Base-by-base conservation (phyloP, 2,888 invertebrate species). In the Tribolium freemani region DNA sequence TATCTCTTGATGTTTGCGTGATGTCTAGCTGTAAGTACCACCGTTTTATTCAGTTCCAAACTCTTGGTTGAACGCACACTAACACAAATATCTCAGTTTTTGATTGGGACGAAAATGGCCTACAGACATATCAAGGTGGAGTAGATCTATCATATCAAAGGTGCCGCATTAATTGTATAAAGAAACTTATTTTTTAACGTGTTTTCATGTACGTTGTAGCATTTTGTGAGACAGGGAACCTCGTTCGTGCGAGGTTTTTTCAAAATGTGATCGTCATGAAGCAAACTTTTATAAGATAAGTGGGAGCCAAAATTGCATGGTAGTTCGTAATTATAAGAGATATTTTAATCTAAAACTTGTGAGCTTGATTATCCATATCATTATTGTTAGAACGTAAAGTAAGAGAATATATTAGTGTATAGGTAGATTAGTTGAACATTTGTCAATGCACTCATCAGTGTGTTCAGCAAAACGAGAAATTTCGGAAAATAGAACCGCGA, bases 71-170 rank as follows among this genome's bases (percentile, higher is more conserved):
- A 72, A 53, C 79, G 80, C 80, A 80, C 79, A 79, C 77, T 44
- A 70, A 61, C 71, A 61, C 75, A 74, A 75, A 75, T 71, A 69
- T 70, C 50, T 69, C 57, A 56, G 57, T 71, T 68, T 51, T 68
- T 58, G 53, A 69, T 76, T 71, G 78, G 78, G 76, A 79, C 75
- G 63, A 76, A 48, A 50, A 76, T 76, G 83, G 83, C 84, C 83
- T 84, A 84, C 73, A 75, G 69, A 72, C 84, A 84, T 84, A 84
- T 84, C 84, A 80, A 66, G 83, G 83, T 84, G 83, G 84, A 82
- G 79, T 71, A 73, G 77, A 71, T 69, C 72, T 78, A 76, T 77
- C 80, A 83, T 82, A 83, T 83, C 82, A 82, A 78, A 80, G 76
- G 84, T 84, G 84, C 84, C 84, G 85, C 83, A 83, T 77, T 84